A percentile compares a stretch with the other conserved stretches of the same genome.
Conservation (phyloP, 2,797 vertebrate species). For the Cirrhinus mrigala region DNA sequence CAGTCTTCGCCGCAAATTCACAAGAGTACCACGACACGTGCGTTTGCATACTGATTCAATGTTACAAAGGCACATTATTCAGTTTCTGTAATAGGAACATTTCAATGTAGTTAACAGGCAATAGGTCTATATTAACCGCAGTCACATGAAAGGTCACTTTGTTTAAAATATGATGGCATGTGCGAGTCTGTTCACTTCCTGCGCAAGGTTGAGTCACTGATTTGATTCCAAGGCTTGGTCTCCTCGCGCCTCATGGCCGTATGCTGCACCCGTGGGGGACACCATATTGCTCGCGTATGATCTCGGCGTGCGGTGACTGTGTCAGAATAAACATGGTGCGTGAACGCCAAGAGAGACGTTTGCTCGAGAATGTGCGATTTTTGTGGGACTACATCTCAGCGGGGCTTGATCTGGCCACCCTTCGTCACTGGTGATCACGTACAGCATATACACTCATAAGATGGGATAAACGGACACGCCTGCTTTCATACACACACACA, state of each 20-base stretch:
- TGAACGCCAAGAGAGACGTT: conserved; percentile 56
- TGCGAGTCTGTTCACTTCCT: conserved; percentile 16
- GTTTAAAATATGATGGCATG: conserved; percentile 4
- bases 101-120: neutral
- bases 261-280: conserved; percentile 64
- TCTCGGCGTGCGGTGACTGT: conserved; percentile 60
- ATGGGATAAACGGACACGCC: neutral
- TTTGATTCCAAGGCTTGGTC: conserved; percentile 28
- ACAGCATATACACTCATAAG: conserved; percentile 27
- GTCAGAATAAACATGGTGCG: conserved; percentile 63
- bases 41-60: neutral
- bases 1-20: too few relatives aligned
- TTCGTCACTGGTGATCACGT: conserved; percentile 28
- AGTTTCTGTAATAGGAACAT: neutral
- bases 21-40: too few relatives aligned
- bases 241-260: conserved; percentile 57
- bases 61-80: neutral
- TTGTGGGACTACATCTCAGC: conserved; percentile 54
- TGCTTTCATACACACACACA: neutral
- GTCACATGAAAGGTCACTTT: conserved; percentile 14
- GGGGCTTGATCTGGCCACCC: conserved; percentile 55
- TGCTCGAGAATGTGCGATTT: conserved; percentile 51
- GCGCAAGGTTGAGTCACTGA: conserved; percentile 44
- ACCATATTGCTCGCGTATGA: conserved; percentile 67
- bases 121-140: neutral